These are phyloP conservation scores for Matsumyia berberina DNA, from an alignment of 2,888 invertebrate species.

Conservation along the genomic window DNA sequence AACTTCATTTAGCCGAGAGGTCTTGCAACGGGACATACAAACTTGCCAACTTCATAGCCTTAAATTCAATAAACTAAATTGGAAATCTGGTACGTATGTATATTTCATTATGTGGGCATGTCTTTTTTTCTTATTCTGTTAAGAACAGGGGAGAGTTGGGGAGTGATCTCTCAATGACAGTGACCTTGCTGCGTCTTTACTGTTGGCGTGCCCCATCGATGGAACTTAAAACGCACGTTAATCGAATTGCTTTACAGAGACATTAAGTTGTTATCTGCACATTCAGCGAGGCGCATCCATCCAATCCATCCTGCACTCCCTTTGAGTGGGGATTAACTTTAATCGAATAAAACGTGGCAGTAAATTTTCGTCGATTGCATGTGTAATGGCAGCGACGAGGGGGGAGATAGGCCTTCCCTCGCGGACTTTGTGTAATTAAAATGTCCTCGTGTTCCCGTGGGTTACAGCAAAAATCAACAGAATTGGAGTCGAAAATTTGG, in stretches of 20 bases:
- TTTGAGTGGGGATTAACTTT: slow-evolving; percentile 25
- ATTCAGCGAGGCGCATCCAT: slow-evolving; percentile 3
- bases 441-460: neutral
- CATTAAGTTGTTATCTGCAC: slow-evolving; percentile 43
- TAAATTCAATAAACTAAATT: slow-evolving; percentile 41
- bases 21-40: slow-evolving; percentile 6
- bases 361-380: neutral
- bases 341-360: slow-evolving; percentile 18
- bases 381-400: neutral
- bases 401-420: too few relatives aligned
- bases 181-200: too few relatives aligned
- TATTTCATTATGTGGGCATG: neutral
- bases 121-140: too few relatives aligned
- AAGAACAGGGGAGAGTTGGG: neutral
- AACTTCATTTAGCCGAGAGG: slow-evolving; percentile 52
- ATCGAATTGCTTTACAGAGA: slow-evolving; percentile 25
- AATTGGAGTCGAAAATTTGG: neutral
- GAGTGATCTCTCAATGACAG: neutral
- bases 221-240: slow-evolving; percentile 4
- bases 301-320: slow-evolving; percentile 1
- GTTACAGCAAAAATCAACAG: neutral
- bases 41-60: slow-evolving; percentile 7
- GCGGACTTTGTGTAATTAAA: slow-evolving; percentile 1
- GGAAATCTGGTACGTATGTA: slow-evolving; percentile 32
- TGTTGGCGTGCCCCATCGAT: neutral